Evolutionary conservation across 2,888 invertebrate species (phyloP).

Genomic region (Anarsia innoxiella): DNA sequence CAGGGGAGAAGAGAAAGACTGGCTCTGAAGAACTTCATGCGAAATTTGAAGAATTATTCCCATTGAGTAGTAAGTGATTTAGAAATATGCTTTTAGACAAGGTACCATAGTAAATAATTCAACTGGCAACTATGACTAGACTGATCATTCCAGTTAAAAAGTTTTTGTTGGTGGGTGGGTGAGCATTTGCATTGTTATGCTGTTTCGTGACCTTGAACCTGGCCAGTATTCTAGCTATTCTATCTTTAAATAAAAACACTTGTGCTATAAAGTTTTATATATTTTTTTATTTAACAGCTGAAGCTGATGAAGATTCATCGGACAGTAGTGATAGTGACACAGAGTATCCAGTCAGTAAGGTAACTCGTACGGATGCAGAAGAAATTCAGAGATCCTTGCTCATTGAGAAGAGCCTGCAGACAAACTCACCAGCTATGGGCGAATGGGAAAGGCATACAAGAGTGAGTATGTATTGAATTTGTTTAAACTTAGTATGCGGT

Average conservation of each 20-base stretch:
- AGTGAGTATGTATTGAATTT: conserved; percentile 72
- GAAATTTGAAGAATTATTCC: conserved; percentile 76
- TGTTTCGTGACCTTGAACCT: no score
- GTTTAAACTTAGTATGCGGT: no score
- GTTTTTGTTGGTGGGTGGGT: no score
- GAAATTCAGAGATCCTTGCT: conserved; percentile 37
- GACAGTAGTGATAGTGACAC: conserved; percentile 58
- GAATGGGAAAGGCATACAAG: conserved; percentile 93
- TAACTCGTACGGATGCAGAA: conserved; percentile 24
- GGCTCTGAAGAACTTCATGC: conserved; percentile 60
- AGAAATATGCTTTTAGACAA: no score
- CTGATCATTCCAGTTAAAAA: no score
- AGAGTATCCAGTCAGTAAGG: conserved; percentile 54
- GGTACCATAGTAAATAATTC: no score
- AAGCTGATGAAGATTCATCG: conserved; percentile 37
- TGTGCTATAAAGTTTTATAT: no score
- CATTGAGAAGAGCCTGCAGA: conserved; percentile 77
- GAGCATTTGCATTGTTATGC: no score
- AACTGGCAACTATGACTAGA: no score
- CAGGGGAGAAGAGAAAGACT: conserved; percentile 56
- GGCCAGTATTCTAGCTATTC: no score
- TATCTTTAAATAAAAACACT: no score
- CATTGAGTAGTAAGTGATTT: conserved; percentile 56
- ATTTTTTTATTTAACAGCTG: conserved; percentile 29
- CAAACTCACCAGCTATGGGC: conserved; percentile 77